phyloP scores from a whole-genome alignment of 2,797 vertebrate genomes.

The Gallirallus australis region DNA sequence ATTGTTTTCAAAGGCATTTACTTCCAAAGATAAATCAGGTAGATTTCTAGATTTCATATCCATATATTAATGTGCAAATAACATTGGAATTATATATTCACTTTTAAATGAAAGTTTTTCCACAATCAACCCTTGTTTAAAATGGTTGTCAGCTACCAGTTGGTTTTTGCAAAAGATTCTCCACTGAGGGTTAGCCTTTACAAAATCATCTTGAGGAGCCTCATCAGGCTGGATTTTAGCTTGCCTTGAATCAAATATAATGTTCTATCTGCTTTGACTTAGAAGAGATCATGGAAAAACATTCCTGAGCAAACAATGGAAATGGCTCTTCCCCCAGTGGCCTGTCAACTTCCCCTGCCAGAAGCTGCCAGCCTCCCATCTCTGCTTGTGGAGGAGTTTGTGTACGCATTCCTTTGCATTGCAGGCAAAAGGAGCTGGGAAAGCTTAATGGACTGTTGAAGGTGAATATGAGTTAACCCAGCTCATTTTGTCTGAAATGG shows the following conservation, averaged over 20 bases:
- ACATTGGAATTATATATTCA: neutral
- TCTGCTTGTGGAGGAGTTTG: neutral
- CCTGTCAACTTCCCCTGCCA: neutral
- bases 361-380: neutral
- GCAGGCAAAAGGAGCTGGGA: neutral
- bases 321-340: neutral
- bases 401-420: neutral
- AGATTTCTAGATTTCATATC: neutral
- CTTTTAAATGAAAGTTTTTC: neutral
- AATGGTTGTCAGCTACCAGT: neutral
- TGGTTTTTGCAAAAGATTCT: neutral
- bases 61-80: neutral
- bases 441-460: conserved; percentile 36
- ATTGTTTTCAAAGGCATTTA: neutral
- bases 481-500: conserved; percentile 27
- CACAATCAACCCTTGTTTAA: neutral
- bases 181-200: neutral
- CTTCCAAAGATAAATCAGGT: neutral
- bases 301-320: neutral
- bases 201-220: neutral
- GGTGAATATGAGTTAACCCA: conserved; percentile 28
- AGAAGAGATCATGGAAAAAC: neutral
- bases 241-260: neutral
- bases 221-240: neutral
- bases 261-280: neutral